A percentile compares a stretch with the other conserved stretches of the same genome.
These are phyloP conservation scores for Leptoteleia sp. DNA, from an alignment of 1,140 invertebrate species.

Conservation along the genomic window DNA sequence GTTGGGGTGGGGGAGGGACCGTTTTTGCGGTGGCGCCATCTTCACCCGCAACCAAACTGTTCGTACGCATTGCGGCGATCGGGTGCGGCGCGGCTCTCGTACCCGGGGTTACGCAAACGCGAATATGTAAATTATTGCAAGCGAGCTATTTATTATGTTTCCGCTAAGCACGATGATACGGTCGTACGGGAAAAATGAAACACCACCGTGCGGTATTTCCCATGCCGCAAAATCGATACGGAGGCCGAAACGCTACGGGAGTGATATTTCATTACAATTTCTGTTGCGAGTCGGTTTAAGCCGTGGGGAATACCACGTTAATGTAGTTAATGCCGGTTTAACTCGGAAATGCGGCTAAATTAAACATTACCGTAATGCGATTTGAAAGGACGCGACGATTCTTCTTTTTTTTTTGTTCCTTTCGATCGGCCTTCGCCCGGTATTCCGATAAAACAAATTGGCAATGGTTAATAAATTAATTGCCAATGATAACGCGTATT, in stretches of 20 bases:
- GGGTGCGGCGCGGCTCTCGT: too few relatives aligned
- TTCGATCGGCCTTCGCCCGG: not conserved
- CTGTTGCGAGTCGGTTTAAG: constrained; percentile 34
- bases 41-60: constrained; percentile 2
- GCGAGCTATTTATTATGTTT: constrained; percentile 57
- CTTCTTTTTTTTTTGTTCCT: too few relatives aligned
- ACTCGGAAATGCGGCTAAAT: constrained; percentile 43
- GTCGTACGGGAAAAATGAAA: constrained; percentile 35
- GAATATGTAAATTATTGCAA: constrained; percentile 47
- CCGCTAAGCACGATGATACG: constrained; percentile 29
- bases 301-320: constrained; percentile 46
- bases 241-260: constrained; percentile 26
- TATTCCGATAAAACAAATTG: constrained; percentile 11
- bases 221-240: constrained; percentile 50
- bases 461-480: too few relatives aligned
- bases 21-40: constrained; percentile 7
- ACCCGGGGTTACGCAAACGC: constrained; percentile 19
- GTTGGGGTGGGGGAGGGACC: too few relatives aligned
- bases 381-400: constrained; percentile 2
- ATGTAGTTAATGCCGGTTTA: constrained; percentile 54
- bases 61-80: constrained; percentile 8
- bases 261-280: constrained; percentile 59
- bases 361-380: constrained; percentile 38
- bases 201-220: constrained; percentile 43
- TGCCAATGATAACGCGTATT: too few relatives aligned